These are phyloP conservation scores for Meloidogyne hapla DNA, from an alignment of 1,140 invertebrate genomes.

Conservation along the genomic window DNA sequence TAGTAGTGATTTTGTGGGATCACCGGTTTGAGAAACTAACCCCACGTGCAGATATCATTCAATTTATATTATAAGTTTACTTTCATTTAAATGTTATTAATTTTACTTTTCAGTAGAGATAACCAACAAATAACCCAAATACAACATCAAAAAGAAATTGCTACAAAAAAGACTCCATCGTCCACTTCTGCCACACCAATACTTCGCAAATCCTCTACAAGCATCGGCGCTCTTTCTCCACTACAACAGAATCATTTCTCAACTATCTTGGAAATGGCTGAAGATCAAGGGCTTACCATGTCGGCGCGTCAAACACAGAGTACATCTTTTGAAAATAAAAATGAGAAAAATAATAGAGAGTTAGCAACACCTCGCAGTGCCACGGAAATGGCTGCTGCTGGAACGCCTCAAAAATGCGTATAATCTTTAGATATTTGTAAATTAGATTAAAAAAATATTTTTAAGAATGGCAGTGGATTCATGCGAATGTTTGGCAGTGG, in stretches of 20 bases:
- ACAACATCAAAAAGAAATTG: background rate
- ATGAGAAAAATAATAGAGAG: background rate
- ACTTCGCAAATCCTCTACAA: slow-evolving; percentile 28
- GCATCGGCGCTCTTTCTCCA: slow-evolving; percentile 1
- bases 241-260: slow-evolving; percentile 22
- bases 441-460: background rate
- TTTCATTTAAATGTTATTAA: background rate
- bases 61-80: too few relatives aligned
- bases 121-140: background rate
- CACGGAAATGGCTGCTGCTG: background rate
- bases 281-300: slow-evolving; percentile 27
- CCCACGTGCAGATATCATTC: too few relatives aligned
- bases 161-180: background rate
- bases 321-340: background rate
- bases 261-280: slow-evolving; percentile 19
- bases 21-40: background rate
- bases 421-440: background rate
- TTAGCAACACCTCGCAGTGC: background rate
- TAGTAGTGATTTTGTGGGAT: background rate
- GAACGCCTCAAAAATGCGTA: slow-evolving; percentile 30
- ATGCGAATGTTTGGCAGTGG: slow-evolving; percentile 40
- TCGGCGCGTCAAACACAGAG: slow-evolving; percentile 10
- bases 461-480: slow-evolving; percentile 21
- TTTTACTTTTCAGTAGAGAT: background rate
- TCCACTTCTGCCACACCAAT: background rate